Percentiles rank a stretch among this genome's conserved stretches.
These are phyloP conservation scores for Onthophagus sagittarius DNA, from an alignment of 2,888 invertebrate species.

Conservation along the genomic window DNA sequence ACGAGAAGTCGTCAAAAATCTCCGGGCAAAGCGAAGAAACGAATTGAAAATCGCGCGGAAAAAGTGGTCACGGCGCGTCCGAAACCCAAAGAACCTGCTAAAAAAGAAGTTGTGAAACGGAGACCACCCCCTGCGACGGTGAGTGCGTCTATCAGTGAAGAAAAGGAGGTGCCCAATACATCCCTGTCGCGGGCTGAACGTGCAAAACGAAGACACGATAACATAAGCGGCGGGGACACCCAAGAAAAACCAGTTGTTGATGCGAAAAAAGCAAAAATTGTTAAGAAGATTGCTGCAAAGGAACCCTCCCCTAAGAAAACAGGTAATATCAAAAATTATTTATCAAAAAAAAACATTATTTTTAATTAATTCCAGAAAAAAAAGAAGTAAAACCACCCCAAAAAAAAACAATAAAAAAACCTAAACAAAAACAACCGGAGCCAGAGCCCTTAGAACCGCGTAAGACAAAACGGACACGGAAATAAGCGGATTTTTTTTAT, in stretches of 20 bases:
- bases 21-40: slow-evolving; percentile 28
- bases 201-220: slow-evolving; percentile 34
- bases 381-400: slow-evolving; percentile 26
- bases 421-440: slow-evolving; percentile 13
- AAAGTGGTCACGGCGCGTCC: slow-evolving; percentile 20
- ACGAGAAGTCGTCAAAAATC: slow-evolving; percentile 25
- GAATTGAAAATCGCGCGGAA: slow-evolving; percentile 37
- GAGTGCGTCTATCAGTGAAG: slow-evolving; percentile 15
- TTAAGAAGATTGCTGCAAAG: slow-evolving; percentile 37
- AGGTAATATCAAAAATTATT: too few species aligned
- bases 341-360: slow-evolving; percentile 13
- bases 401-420: slow-evolving; percentile 13
- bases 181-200: slow-evolving; percentile 34
- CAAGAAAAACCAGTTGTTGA: slow-evolving; percentile 43
- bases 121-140: slow-evolving; percentile 20
- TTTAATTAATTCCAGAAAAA: slow-evolving; percentile 18
- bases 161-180: slow-evolving; percentile 24
- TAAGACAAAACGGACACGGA: slow-evolving; percentile 31
- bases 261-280: slow-evolving; percentile 48
- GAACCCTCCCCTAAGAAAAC: not conserved
- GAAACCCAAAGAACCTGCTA: slow-evolving; percentile 19
- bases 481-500: slow-evolving; percentile 29
- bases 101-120: slow-evolving; percentile 23
- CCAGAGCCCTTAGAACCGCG: slow-evolving; percentile 16
- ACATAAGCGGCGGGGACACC: slow-evolving; percentile 20